Evolutionary conservation across 2,113 vertebrate species (phyloP).

Genomic region (Percina caprodes): DNA sequence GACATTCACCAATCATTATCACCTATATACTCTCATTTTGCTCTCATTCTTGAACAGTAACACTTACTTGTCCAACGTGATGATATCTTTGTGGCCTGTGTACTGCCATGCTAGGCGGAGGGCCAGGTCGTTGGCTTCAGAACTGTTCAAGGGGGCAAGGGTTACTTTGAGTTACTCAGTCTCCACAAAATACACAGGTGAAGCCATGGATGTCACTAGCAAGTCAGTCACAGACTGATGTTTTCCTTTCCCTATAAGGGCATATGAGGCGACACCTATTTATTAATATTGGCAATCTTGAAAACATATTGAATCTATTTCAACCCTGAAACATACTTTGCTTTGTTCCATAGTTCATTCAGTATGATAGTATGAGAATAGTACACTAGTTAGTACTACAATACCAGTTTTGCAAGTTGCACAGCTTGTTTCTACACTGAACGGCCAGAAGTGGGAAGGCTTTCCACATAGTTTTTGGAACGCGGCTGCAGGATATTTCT

Average conservation of each 20-base stretch:
- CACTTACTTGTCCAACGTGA: constrained; percentile 97
- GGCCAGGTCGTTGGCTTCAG: constrained; percentile 98
- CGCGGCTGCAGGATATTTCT: too few relatives aligned
- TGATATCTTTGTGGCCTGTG: constrained; percentile 90
- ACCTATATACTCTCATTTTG: not conserved
- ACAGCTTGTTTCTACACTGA: not conserved
- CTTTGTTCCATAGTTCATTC: too few relatives aligned
- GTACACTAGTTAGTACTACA: too few relatives aligned
- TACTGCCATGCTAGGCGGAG: constrained; percentile 92
- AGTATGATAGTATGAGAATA: too few relatives aligned
- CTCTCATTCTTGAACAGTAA: too few relatives aligned
- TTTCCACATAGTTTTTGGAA: too few relatives aligned
- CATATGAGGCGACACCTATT: not conserved
- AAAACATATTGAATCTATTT: not conserved
- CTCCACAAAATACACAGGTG: constrained; percentile 79
- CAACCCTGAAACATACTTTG: not conserved
- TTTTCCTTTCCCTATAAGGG: not conserved
- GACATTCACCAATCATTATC: not conserved
- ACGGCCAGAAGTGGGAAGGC: too few relatives aligned
- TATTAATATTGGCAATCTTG: not conserved
- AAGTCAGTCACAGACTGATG: constrained; percentile 23
- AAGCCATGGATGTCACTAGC: constrained; percentile 19
- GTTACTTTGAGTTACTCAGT: constrained; percentile 75
- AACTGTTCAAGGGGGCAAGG: constrained; percentile 85
- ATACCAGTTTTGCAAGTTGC: not conserved